Evolutionary conservation across 1,140 invertebrate species (phyloP).

Genomic region (Zophobas atratus): DNA sequence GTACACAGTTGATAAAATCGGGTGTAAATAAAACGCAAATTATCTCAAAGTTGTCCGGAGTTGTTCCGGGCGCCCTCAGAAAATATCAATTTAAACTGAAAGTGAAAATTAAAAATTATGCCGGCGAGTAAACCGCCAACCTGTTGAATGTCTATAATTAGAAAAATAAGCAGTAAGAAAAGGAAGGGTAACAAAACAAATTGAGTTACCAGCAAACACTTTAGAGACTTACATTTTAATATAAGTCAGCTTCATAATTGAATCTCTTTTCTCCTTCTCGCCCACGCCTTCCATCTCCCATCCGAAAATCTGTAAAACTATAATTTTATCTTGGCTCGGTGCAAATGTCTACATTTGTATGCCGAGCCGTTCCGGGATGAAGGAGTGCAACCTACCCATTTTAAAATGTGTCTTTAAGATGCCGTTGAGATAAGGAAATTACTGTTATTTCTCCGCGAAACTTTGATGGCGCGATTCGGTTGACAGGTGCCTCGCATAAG

Average conservation of each 20-base stretch:
- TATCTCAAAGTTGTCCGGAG: slow-evolving; percentile 28
- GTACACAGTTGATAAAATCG: slow-evolving; percentile 17
- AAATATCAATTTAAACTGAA: slow-evolving; percentile 50
- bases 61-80: slow-evolving; percentile 35
- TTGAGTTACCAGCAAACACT: slow-evolving; percentile 62
- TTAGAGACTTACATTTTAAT: slow-evolving; percentile 60
- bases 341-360: slow-evolving; percentile 54
- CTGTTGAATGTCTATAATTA: slow-evolving; percentile 60
- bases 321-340: slow-evolving; percentile 52
- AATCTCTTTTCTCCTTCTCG: slow-evolving; percentile 51
- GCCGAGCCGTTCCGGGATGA: slow-evolving; percentile 49
- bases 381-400: slow-evolving; percentile 47
- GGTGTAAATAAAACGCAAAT: slow-evolving; percentile 37
- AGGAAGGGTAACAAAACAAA: slow-evolving; percentile 59
- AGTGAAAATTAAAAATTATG: slow-evolving; percentile 61
- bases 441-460: slow-evolving; percentile 40
- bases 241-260: slow-evolving; percentile 58
- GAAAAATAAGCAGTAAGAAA: slow-evolving; percentile 58
- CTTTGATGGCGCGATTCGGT: slow-evolving; percentile 20
- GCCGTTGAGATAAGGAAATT: slow-evolving; percentile 43
- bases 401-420: slow-evolving; percentile 45
- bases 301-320: slow-evolving; percentile 52
- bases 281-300: background rate
- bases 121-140: slow-evolving; percentile 56
- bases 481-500: slow-evolving; percentile 40